phyloP scores from a whole-genome alignment of 2,888 invertebrate genomes.

The Anodontia alba region DNA sequence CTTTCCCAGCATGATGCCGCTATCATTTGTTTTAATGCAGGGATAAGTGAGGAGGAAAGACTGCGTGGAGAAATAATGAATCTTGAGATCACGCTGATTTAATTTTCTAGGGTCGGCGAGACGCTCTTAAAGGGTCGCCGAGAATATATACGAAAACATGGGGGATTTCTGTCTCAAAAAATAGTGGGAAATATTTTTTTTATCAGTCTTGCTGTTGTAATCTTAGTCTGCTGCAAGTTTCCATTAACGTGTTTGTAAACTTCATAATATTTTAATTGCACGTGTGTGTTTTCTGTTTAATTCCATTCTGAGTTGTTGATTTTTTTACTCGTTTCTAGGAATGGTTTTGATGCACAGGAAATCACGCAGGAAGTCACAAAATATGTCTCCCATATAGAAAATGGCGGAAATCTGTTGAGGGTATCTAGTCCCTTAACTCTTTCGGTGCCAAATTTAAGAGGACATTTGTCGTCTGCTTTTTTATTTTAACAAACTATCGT shows the following conservation, averaged over 20 bases:
- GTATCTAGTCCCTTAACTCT: too few species aligned
- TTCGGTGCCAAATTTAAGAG: too few species aligned
- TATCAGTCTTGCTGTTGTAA: not conserved
- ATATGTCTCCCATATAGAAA: too few species aligned
- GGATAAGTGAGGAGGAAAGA: conserved; percentile 3
- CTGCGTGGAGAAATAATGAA: conserved; percentile 7
- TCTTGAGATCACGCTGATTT: conserved; percentile 2
- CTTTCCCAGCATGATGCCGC: conserved; percentile 30
- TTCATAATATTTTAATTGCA: not conserved
- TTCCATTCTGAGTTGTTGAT: too few species aligned
- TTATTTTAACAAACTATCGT: too few species aligned
- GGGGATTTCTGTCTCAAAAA: not conserved
- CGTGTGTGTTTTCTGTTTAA: not conserved
- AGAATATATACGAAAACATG: not conserved
- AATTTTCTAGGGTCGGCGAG: not conserved
- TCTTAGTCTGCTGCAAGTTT: not conserved
- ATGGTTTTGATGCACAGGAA: too few species aligned
- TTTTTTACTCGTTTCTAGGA: too few species aligned
- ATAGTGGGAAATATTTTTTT: conserved; percentile 6
- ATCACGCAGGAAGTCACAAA: too few species aligned
- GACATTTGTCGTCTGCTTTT: too few species aligned
- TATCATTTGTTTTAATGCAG: conserved; percentile 33
- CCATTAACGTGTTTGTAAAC: not conserved
- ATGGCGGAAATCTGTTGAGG: too few species aligned
- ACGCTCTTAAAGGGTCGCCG: conserved; percentile 11